Conservation (phyloP, 2,113 vertebrate species). For the Pteruthius melanotis region DNA sequence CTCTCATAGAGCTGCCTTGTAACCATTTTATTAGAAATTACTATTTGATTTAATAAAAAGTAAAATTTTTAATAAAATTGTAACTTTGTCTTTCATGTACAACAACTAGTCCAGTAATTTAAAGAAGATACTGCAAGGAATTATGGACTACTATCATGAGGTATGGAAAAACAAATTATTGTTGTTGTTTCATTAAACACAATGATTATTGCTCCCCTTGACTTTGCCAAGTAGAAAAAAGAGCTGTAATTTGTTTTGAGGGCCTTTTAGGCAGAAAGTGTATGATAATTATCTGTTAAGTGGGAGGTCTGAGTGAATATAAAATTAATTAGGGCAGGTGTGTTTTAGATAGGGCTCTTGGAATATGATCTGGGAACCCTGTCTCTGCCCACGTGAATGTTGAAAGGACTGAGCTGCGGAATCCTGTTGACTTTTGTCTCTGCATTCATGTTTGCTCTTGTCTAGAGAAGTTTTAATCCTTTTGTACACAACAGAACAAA, state of each 20-base stretch:
- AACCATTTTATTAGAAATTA: neutral
- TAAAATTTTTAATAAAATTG: neutral
- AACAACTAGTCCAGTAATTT: slow-evolving; percentile 88
- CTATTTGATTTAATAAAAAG: neutral
- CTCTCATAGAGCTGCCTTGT: neutral
- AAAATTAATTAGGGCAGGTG: neutral
- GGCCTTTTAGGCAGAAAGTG: neutral
- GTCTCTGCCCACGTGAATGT: neutral
- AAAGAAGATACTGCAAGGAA: slow-evolving; percentile 96
- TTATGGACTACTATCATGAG: slow-evolving; percentile 94
- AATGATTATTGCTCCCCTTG: neutral
- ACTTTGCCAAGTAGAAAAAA: neutral
- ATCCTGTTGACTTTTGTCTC: neutral
- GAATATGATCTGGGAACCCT: neutral
- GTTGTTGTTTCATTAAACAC: neutral
- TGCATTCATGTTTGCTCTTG: neutral
- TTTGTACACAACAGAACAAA: neutral
- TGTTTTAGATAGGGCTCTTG: neutral
- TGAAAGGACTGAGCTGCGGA: neutral
- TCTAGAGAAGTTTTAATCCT: neutral
- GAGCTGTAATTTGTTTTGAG: neutral
- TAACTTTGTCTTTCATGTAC: slow-evolving; percentile 29
- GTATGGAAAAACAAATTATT: slow-evolving; percentile 68
- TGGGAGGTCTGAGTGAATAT: neutral
- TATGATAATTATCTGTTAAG: neutral